Evolutionary conservation across 2,888 invertebrate genomes (phyloP), one percentile per base, ranked within the genome.

Genomic region (Kryphioiulus occultus): DNA sequence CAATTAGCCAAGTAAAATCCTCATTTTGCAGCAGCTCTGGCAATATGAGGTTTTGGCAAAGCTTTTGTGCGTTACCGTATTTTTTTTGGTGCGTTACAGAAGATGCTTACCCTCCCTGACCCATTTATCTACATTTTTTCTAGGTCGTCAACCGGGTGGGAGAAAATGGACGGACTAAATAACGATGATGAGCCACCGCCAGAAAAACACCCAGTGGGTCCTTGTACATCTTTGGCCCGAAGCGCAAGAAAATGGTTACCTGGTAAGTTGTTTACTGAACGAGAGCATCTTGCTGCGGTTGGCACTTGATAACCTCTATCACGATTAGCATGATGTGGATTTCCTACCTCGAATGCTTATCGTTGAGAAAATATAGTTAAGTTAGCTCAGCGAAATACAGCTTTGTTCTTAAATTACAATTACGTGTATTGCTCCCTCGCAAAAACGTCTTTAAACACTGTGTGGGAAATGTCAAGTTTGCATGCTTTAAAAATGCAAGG

Each of bases 101-200:
- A 68, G 68, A 68, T 68, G 68, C 26, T 68, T 68, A n/a, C 68
- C 84, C 84, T 84, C 19, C 32, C 35, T 84, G 84, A 84, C 84
- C 84, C 84, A 84, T 32, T 84, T 84, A 84, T 84, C 84, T 84
- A 84, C 84, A 84, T 84, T 19, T 84, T 42, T 84, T 68, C 42
- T 32, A 42, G 84, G 84, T 84, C 84, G n/a, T 84, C 84, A 84
- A 84, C 84, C 84, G 84, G 42, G 39, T 84, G 84, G 84, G 42
- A 84, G 84, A 84, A 84, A 84, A 84, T 42, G 68, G 68, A 68
- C 26, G 68, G 68, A 68, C 68, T 68, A 68, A 68, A 68, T 68
- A 68, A 68, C 68, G 68, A 68, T 4, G 68, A 68, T 68, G 68
- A 68, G 68, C 68, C 68, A 68, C 68, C 68, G 26, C 68, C 68